phyloP scores from a whole-genome alignment of 2,888 invertebrate genomes.

The Dryadula phaetusa region DNA sequence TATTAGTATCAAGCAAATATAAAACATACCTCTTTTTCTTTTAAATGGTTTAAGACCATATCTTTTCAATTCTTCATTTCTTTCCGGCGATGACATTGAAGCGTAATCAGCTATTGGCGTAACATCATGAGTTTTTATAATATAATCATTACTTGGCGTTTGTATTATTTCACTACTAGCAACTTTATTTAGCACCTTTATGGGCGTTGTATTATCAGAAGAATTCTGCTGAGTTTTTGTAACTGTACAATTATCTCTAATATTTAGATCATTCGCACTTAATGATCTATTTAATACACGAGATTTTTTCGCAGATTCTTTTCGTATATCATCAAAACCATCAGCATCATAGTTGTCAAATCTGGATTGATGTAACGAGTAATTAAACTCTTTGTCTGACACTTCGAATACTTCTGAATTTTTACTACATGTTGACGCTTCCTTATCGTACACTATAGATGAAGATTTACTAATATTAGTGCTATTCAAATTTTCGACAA shows the following conservation, averaged over 20 bases:
- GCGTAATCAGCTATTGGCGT: conserved; percentile 85
- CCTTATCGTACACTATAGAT: background rate
- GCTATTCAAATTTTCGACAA: conserved; percentile 11
- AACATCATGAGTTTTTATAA: conserved; percentile 82
- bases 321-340: conserved; percentile 57
- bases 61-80: conserved; percentile 84
- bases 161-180: conserved; percentile 43
- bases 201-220: conserved; percentile 46
- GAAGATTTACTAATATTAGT: conserved; percentile 6
- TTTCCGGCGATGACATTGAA: conserved; percentile 82
- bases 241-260: conserved; percentile 23
- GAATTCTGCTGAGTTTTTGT: conserved; percentile 14
- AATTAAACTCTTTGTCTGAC: conserved; percentile 86
- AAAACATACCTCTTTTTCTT: conserved; percentile 80
- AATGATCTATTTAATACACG: conserved; percentile 35
- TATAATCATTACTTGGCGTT: conserved; percentile 75
- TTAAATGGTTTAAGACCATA: conserved; percentile 88
- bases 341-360: conserved; percentile 58
- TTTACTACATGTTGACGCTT: conserved; percentile 54
- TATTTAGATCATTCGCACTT: conserved; percentile 53
- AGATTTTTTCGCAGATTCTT: conserved; percentile 43
- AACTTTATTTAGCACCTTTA: conserved; percentile 43
- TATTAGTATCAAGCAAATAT: background rate
- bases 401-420: conserved; percentile 65
- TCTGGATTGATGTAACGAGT: conserved; percentile 78